A percentile compares a stretch with the other conserved stretches of the same genome.
These are phyloP conservation scores for Smittia aterrima DNA, from an alignment of 2,888 invertebrate species.

Conservation along the genomic window DNA sequence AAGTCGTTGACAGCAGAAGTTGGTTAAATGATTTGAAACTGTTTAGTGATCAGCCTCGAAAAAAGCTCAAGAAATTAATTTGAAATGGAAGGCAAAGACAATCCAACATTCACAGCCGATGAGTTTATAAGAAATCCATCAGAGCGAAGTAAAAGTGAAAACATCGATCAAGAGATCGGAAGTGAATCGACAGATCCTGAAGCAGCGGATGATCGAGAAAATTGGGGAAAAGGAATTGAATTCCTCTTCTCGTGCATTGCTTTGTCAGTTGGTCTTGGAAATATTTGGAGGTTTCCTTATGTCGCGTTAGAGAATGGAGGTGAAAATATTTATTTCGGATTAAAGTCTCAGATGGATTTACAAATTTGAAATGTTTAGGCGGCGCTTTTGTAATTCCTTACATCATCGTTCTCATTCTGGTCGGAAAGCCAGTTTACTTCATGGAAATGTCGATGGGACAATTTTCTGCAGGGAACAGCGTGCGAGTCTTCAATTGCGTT, in stretches of 20 bases:
- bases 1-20: no score
- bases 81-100: no score
- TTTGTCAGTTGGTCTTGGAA: conserved; percentile 66
- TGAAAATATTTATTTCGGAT: no score
- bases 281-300: conserved; percentile 67
- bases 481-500: conserved; percentile 64
- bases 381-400: conserved; percentile 54
- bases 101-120: no score
- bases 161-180: no score
- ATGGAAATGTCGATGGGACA: conserved; percentile 73
- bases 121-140: no score
- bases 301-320: conserved; percentile 65
- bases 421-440: conserved; percentile 69
- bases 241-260: conserved; percentile 54
- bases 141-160: no score
- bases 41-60: no score
- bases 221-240: conserved; percentile 53
- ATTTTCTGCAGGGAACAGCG: conserved; percentile 68
- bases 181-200: no score
- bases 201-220: conserved; percentile 45
- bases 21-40: no score
- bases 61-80: no score
- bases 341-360: no score
- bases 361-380: conserved; percentile 46
- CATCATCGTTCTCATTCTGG: conserved; percentile 61